Percentiles rank a stretch among this genome's conserved stretches.
phyloP scores from a whole-genome alignment of 2,797 vertebrate species.

The Rhincodon typus region DNA sequence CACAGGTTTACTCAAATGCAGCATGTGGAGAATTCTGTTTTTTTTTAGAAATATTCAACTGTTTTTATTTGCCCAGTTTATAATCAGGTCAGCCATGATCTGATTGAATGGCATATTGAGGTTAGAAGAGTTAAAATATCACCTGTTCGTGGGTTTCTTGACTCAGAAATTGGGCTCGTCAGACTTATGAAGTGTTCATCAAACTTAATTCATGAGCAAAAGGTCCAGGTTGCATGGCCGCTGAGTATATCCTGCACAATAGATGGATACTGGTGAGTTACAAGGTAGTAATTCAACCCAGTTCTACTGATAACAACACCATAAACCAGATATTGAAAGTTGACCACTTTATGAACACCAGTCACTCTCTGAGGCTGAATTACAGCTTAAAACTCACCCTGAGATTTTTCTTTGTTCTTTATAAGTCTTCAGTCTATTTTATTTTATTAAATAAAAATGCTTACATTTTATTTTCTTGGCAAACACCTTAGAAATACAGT shows the following conservation, averaged over 20 bases:
- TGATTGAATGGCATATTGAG: neutral
- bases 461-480: neutral
- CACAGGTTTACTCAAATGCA: neutral
- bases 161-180: neutral
- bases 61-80: neutral
- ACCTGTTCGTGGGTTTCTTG: neutral
- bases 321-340: slow-evolving; percentile 13
- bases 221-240: neutral
- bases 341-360: neutral
- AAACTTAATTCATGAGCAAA: slow-evolving; percentile 12
- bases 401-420: neutral
- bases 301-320: neutral
- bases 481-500: neutral
- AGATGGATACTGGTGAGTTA: neutral
- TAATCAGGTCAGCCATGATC: neutral
- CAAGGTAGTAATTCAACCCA: slow-evolving; percentile 16
- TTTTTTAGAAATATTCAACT: neutral
- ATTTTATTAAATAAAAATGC: neutral
- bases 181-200: neutral
- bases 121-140: neutral
- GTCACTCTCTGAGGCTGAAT: slow-evolving; percentile 1
- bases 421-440: neutral
- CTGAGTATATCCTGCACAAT: neutral
- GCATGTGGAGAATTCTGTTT: neutral
- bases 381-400: neutral